Evolutionary conservation across 1,140 invertebrate species (phyloP).

Genomic region (Papilio dardanus): DNA sequence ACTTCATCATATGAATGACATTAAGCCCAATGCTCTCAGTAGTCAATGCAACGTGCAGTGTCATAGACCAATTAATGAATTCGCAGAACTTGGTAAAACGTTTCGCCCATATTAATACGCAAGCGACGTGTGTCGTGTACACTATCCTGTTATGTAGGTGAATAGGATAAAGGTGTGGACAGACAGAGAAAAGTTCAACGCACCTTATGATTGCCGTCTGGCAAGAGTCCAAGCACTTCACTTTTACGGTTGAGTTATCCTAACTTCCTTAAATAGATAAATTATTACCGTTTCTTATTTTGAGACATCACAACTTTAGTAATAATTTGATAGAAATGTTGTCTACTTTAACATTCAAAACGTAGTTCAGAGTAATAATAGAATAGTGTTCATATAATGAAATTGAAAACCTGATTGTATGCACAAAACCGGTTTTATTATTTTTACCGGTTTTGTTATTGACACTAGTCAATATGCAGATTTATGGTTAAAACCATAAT

Average conservation of each 20-base stretch:
- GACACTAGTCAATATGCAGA: no score
- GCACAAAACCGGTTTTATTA: not conserved
- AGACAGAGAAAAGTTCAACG: slow-evolving; percentile 68
- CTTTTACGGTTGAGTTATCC: slow-evolving; percentile 65
- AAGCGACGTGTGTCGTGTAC: slow-evolving; percentile 37
- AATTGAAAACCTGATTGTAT: not conserved
- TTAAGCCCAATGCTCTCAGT: not conserved
- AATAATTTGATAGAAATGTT: slow-evolving; percentile 16
- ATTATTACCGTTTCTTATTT: slow-evolving; percentile 42
- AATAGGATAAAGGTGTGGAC: slow-evolving; percentile 48
- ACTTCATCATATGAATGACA: no score
- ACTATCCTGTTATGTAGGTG: slow-evolving; percentile 48
- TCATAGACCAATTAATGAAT: slow-evolving; percentile 18
- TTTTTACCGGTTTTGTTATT: no score
- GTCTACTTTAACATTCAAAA: not conserved
- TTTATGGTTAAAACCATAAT: no score
- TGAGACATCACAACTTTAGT: slow-evolving; percentile 34
- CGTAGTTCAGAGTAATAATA: not conserved
- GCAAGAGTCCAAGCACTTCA: slow-evolving; percentile 71
- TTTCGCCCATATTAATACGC: slow-evolving; percentile 25
- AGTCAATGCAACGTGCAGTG: not conserved
- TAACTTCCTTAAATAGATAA: slow-evolving; percentile 77
- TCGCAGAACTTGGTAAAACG: slow-evolving; percentile 23
- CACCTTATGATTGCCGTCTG: slow-evolving; percentile 68
- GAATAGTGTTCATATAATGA: not conserved